Evolutionary conservation across 2,888 invertebrate species (phyloP).

Genomic region (Stenotaenia linearis): DNA sequence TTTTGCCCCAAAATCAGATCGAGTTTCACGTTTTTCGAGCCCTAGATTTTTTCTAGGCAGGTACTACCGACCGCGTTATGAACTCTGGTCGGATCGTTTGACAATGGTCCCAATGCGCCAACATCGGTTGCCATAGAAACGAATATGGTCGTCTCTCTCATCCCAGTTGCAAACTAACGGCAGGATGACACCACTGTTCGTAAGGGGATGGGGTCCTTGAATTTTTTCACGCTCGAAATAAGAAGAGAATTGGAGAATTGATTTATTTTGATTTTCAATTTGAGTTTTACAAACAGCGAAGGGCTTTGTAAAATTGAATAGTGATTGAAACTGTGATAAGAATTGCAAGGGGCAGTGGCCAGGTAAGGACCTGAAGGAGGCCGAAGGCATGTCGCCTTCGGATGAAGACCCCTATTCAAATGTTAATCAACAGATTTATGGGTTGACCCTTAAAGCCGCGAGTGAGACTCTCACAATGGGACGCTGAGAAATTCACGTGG

Average conservation of each 20-base stretch:
- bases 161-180: background rate
- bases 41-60: background rate
- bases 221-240: background rate
- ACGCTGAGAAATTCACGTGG: background rate
- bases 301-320: background rate
- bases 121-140: background rate
- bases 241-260: background rate
- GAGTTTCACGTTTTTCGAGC: background rate
- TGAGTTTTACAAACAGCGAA: background rate
- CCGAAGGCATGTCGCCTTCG: background rate
- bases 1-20: background rate
- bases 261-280: background rate
- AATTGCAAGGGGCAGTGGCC: background rate
- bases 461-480: background rate
- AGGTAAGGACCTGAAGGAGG: background rate
- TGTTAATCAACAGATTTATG: background rate
- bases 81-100: background rate
- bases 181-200: background rate
- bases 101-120: background rate
- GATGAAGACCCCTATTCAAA: background rate
- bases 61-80: background rate
- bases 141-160: background rate
- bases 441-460: background rate
- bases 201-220: background rate
- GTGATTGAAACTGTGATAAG: background rate